Conservation (phyloP, 2,888 invertebrate species). For the Temnothorax unifasciatus region DNA sequence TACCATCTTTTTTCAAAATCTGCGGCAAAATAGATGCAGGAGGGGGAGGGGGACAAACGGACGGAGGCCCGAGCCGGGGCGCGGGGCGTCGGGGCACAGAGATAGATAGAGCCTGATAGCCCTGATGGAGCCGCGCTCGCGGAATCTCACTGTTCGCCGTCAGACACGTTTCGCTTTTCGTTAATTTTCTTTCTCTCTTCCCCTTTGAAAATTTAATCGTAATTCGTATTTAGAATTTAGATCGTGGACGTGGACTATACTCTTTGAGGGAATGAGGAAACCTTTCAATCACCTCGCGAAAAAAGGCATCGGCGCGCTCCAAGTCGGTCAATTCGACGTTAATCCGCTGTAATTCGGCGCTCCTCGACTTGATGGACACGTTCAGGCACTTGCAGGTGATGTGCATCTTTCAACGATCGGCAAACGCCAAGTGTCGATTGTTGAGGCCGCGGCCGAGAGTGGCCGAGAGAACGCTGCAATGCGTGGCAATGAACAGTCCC, state of each 20-base stretch:
- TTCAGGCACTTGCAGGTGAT: constrained; percentile 93
- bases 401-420: constrained; percentile 77
- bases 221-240: not conserved
- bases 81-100: too few relatives aligned
- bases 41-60: too few relatives aligned
- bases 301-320: constrained; percentile 90
- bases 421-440: not conserved
- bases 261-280: not conserved
- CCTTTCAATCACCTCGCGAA: constrained; percentile 88
- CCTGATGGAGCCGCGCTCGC: too few relatives aligned
- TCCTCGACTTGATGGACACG: constrained; percentile 89
- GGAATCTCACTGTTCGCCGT: too few relatives aligned
- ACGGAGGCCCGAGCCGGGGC: too few relatives aligned
- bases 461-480: too few relatives aligned
- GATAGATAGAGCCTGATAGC: too few relatives aligned
- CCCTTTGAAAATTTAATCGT: not conserved
- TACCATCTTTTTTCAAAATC: too few relatives aligned
- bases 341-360: constrained; percentile 87
- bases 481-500: too few relatives aligned
- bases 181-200: not conserved
- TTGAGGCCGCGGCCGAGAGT: too few relatives aligned
- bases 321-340: constrained; percentile 88
- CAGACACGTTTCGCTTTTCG: too few relatives aligned
- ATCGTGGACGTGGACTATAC: not conserved
- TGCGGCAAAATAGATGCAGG: too few relatives aligned